A percentile compares a stretch with the other conserved stretches of the same genome.
Evolutionary conservation across 2,888 invertebrate species (phyloP).

Genomic region (Tipula lateralis): DNA sequence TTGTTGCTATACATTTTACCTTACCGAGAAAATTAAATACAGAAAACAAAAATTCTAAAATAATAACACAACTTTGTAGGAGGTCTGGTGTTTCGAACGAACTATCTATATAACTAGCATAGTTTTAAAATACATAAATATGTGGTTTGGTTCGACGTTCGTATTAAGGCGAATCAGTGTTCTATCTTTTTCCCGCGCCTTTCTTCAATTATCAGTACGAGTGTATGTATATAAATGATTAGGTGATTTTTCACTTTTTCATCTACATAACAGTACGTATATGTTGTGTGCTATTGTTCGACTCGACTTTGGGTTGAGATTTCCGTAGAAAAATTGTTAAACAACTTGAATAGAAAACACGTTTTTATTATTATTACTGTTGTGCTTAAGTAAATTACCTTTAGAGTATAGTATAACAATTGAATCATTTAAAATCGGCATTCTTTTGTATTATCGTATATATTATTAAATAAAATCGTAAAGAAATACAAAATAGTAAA

Average conservation of each 20-base stretch:
- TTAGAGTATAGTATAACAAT: neutral
- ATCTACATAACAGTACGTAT: neutral
- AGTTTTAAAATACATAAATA: neutral
- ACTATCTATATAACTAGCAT: neutral
- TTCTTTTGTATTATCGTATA: neutral
- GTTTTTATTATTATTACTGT: constrained; percentile 1
- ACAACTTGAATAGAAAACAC: neutral
- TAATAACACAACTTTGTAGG: neutral
- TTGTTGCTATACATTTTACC: neutral
- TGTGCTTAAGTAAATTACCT: constrained; percentile 24
- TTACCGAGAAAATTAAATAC: neutral
- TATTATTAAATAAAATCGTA: neutral
- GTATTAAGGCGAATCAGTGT: neutral
- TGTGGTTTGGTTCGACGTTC: neutral
- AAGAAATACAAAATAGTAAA: neutral
- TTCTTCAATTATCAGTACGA: neutral
- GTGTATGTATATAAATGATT: neutral
- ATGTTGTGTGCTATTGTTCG: neutral
- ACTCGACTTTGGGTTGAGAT: neutral
- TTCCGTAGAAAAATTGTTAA: neutral
- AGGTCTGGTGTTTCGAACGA: neutral
- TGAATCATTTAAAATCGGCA: constrained; percentile 24
- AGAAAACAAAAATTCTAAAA: neutral
- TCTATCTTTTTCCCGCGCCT: neutral
- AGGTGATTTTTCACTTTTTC: constrained; percentile 19